Evolutionary conservation across 2,888 invertebrate species (phyloP), one percentile per base, ranked within the genome.

Genomic region (Oxytorus armatus): DNA sequence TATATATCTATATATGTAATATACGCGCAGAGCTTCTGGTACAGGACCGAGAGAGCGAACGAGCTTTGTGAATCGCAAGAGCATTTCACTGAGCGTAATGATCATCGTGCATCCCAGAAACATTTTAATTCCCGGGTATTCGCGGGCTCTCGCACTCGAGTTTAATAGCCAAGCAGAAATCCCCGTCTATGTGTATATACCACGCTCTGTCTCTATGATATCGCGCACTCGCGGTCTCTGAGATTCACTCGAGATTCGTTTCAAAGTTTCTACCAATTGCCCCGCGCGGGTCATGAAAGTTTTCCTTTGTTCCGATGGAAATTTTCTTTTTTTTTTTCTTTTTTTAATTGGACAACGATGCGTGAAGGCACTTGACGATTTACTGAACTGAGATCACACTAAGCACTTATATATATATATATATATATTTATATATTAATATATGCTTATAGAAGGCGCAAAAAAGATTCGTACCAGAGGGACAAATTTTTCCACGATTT

Each of bases 1-100:
- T 47, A 36, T 44, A 49, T 18, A 51, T 49, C 8, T 36, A 49
- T 57, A 57, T 10, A 44, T 16, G 16, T 59, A 36, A 73, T 44
- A 44, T 53, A 42, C 16, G 18, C 11, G 44, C 33, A 21, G 39
- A 73, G 42, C 42, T 63, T 63, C 73, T 59, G 47, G 47, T 63
- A 61, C 55, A 69, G 57, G 11, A 33, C 16, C 61, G 33, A 39
- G 63, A 14, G 73, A 63, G 73, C 23, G 63, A 73, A 77, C 68
- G 73, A 80, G 68, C 63, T 55, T 74, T 42, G 10, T 47, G 80
- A 68, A 77, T 74, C 73, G 77, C 80, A 11, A 49, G 73, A 72
- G 66, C 80, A 66, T 80, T 80, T 80, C 73, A 80, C 80, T 80
- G 80, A 80, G 73, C 77, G 63, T 80, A 80, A 80, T 69, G 77